These are phyloP conservation scores for Tenthredo notha DNA, from an alignment of 2,888 invertebrate genomes.

Conservation along the genomic window DNA sequence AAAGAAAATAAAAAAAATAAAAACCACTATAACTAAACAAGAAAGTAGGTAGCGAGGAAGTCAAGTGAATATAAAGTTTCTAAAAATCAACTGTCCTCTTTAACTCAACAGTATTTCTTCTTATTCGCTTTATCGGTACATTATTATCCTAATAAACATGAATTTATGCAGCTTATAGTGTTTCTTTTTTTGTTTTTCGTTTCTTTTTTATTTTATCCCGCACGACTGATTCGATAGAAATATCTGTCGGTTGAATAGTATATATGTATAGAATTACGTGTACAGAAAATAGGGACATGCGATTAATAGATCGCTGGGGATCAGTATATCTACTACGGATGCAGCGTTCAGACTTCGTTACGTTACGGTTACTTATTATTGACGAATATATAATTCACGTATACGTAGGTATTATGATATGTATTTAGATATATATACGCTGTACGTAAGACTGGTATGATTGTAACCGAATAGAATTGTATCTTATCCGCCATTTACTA, in stretches of 20 bases:
- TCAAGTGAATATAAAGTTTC: not conserved
- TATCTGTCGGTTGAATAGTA: not conserved
- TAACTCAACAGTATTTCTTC: not conserved
- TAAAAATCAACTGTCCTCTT: not conserved
- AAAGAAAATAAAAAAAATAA: not conserved
- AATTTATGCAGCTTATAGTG: not conserved
- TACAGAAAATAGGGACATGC: not conserved
- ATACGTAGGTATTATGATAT: not conserved
- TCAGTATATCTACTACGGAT: slow-evolving; percentile 29
- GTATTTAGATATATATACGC: not conserved
- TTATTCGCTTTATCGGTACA: not conserved
- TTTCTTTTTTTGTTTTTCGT: not conserved
- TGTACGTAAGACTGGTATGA: not conserved
- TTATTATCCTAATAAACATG: slow-evolving; percentile 3
- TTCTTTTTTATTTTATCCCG: not conserved
- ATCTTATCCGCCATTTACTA: slow-evolving; percentile 33
- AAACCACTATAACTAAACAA: not conserved
- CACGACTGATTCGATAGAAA: slow-evolving; percentile 25
- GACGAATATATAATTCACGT: not conserved
- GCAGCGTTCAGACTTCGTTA: slow-evolving; percentile 48
- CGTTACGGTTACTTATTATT: slow-evolving; percentile 7
- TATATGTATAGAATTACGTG: slow-evolving; percentile 24
- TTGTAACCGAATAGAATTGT: not conserved
- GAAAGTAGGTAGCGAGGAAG: not conserved
- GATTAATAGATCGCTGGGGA: slow-evolving; percentile 40